phyloP scores from a whole-genome alignment of 2,113 vertebrate genomes.

The Centrocercus urophasianus region DNA sequence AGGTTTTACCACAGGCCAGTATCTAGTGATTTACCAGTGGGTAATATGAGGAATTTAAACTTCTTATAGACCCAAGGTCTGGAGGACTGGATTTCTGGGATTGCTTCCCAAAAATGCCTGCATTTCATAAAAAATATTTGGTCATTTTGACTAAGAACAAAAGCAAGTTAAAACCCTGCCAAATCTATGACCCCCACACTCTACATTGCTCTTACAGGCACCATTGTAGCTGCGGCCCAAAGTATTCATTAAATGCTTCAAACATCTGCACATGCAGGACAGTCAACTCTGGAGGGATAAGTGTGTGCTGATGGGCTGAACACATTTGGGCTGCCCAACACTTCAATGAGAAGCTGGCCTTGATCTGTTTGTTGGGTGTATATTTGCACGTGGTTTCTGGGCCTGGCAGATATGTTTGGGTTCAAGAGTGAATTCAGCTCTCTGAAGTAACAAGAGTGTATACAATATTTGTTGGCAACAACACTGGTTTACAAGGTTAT shows the following conservation, averaged over 20 bases:
- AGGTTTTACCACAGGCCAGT: background rate
- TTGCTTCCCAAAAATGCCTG: background rate
- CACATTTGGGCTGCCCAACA: fast-evolving
- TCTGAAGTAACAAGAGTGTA: background rate
- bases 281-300: background rate
- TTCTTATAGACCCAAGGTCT: background rate
- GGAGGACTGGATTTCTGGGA: background rate
- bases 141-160: background rate
- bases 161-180: background rate
- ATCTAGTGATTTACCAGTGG: background rate
- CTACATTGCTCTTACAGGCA: background rate
- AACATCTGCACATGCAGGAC: background rate
- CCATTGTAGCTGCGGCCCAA: background rate
- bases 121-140: background rate
- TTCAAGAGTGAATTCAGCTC: background rate
- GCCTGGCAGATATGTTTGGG: background rate
- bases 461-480: background rate
- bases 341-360: background rate
- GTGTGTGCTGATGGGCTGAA: fast-evolving
- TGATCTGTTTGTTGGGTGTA: background rate
- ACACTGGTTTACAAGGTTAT: background rate
- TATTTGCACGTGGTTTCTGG: background rate
- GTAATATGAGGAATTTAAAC: background rate
- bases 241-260: background rate
- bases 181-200: background rate